Evolutionary conservation across 2,888 invertebrate genomes (phyloP), one percentile per base, ranked within the genome.

Genomic region (Melitaea athalia): DNA sequence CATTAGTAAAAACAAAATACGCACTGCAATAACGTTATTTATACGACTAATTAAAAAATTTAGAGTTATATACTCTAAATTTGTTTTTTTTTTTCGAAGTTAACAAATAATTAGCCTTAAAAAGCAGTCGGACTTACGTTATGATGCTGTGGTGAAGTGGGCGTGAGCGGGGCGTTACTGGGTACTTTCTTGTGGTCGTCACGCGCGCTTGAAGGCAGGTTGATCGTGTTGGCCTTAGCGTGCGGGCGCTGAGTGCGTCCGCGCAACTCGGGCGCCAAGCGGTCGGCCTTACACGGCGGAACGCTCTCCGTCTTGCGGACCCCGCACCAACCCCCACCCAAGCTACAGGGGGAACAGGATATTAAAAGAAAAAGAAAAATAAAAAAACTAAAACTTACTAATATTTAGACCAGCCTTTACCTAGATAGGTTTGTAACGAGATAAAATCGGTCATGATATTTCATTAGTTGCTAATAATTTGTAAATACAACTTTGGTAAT

Each of bases 171-270:
- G 66, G 80, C 77, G 62, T 59, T 63, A 57, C 59, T 52, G 67
- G 80, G 76, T 62, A 78, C 79, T 73, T 86, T 88, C 79, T 85
- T 85, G 74, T 92, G 81, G 73, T 87, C 86, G 72, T 78, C 78
- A 60, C 86, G 82, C 49, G 85, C 89, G 82, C 77, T 87, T 77
- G 94, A 91, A 5, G 94, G 94, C 73, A 94, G 90, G 81, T 94
- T 94, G 81, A 94, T 94, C 42, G 94, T 94, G 84, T 94, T 94
- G 33, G 94, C 94, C 80, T 93, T 92, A 50, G 87, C 83, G 84
- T 92, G 92, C 24, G 92, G 87, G 61, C 91, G 84, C 81, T 89
- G 91, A 42, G 85, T 77, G 67, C 91, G 87, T 64, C 80, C 79
- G 45, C 89, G 85, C 67, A 87, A 75, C 76, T 90, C 91, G 12